A percentile compares a stretch with the other conserved stretches of the same genome.
phyloP scores from a whole-genome alignment of 2,888 invertebrate genomes.

The Drosophila rellima region DNA sequence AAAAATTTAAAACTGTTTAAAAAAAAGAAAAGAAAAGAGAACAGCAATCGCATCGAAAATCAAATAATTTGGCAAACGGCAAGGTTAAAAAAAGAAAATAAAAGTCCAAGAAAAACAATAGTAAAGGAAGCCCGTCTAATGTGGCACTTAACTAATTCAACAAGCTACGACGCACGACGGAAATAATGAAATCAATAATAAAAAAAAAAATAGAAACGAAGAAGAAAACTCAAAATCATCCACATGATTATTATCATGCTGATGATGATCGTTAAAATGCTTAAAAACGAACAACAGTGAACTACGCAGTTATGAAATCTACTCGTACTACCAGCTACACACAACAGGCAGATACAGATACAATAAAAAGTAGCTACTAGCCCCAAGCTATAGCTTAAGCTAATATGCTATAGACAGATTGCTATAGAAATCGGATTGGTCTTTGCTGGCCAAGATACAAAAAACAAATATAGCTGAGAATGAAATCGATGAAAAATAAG shows the following conservation, averaged over 20 bases:
- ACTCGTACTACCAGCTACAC: constrained; percentile 4
- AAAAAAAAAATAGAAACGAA: constrained; percentile 29
- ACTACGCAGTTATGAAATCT: constrained; percentile 29
- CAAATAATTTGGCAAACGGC: constrained; percentile 34
- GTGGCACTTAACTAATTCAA: constrained; percentile 79
- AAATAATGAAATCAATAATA: constrained; percentile 64
- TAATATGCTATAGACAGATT: constrained; percentile 1
- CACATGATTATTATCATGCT: constrained; percentile 33
- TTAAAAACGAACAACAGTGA: constrained; percentile 12
- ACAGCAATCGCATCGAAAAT: constrained; percentile 22
- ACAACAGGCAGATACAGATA: constrained; percentile 14
- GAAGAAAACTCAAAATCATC: constrained; percentile 69
- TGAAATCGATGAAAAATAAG: not conserved
- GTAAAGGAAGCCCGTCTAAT: constrained; percentile 55
- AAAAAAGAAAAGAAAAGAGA: constrained; percentile 21
- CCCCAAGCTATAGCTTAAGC: constrained; percentile 27
- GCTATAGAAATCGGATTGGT: constrained; percentile 10
- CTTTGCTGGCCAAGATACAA: constrained; percentile 1
- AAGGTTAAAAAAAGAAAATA: constrained; percentile 39
- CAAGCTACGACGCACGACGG: constrained; percentile 69
- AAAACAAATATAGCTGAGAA: constrained; percentile 4
- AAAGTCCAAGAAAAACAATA: constrained; percentile 11
- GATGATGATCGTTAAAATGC: constrained; percentile 23
- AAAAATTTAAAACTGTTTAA: constrained; percentile 34
- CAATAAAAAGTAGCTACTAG: constrained; percentile 18